Evolutionary conservation across 1,140 invertebrate genomes (phyloP).

Genomic region (Neuroterus valhalla): DNA sequence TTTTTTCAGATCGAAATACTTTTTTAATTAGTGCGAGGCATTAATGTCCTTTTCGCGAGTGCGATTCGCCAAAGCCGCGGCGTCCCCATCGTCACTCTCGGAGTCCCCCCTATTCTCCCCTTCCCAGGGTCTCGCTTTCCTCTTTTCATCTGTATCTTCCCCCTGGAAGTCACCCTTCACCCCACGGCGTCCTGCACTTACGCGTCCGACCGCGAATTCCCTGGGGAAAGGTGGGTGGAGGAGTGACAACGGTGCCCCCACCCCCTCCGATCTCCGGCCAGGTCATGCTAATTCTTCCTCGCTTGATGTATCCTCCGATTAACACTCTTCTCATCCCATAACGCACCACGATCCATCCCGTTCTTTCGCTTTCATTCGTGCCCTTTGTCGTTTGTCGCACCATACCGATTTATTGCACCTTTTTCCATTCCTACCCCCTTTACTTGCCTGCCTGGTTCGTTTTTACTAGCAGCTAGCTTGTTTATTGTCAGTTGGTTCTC

Average conservation of each 20-base stretch:
- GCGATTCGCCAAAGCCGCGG: conserved; percentile 64
- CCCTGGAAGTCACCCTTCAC: conserved; percentile 36
- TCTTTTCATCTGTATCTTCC: conserved; percentile 53
- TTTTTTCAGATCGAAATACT: neutral
- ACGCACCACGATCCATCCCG: neutral
- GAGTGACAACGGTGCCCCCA: neutral
- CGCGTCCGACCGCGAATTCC: neutral
- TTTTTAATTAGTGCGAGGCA: neutral
- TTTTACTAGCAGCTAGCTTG: too few species aligned
- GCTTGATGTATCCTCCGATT: conserved; percentile 58
- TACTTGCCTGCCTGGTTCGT: too few species aligned
- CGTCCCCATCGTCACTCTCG: conserved; percentile 41
- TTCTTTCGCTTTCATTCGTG: neutral
- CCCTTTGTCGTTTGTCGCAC: conserved; percentile 21
- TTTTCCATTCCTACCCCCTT: too few species aligned
- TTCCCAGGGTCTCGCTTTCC: conserved; percentile 45
- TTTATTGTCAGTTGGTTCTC: too few species aligned
- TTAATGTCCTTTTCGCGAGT: conserved; percentile 52
- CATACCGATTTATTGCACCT: too few species aligned
- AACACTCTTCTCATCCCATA: conserved; percentile 29
- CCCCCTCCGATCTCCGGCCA: conserved; percentile 44
- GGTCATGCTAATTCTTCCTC: conserved; percentile 65
- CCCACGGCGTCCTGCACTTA: neutral
- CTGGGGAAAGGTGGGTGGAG: too few species aligned
- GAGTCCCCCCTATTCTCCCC: conserved; percentile 36